Conservation (phyloP, 2,797 vertebrate genomes). For the Sandelia bainsii region DNA sequence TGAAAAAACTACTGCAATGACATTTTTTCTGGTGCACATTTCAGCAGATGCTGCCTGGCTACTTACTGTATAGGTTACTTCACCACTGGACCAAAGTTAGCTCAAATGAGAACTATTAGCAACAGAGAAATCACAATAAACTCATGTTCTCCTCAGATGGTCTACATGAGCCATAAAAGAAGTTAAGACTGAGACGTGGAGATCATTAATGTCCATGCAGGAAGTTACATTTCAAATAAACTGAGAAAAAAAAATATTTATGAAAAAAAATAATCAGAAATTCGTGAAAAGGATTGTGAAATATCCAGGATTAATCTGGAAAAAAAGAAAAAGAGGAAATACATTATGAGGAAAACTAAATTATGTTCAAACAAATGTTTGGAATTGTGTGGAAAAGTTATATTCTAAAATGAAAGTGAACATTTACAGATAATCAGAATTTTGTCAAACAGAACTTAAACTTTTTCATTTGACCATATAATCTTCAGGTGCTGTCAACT, state of each 20-base stretch:
- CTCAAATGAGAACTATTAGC: not conserved
- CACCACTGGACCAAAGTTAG: not conserved
- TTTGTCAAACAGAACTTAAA: not conserved
- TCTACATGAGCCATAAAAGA: not conserved
- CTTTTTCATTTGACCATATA: not conserved
- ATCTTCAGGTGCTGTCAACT: conserved; percentile 7
- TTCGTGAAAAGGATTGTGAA: not conserved
- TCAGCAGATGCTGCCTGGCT: conserved; percentile 1
- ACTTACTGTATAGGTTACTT: not conserved
- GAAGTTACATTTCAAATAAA: not conserved
- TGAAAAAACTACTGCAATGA: not conserved
- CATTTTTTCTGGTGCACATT: not conserved
- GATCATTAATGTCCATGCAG: not conserved
- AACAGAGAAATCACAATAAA: not conserved
- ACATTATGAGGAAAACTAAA: not conserved
- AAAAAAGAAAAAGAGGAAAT: not conserved
- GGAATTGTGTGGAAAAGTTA: not conserved
- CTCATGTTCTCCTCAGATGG: not conserved
- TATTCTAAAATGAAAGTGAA: not conserved
- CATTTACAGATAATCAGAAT: not conserved
- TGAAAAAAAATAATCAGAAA: not conserved
- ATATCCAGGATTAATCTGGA: not conserved
- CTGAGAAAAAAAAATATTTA: too few relatives aligned
- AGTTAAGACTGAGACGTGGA: not conserved
- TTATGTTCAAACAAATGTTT: not conserved